These are phyloP conservation scores for Ophion ventricosus DNA, from an alignment of 2,888 invertebrate genomes.

Conservation along the genomic window DNA sequence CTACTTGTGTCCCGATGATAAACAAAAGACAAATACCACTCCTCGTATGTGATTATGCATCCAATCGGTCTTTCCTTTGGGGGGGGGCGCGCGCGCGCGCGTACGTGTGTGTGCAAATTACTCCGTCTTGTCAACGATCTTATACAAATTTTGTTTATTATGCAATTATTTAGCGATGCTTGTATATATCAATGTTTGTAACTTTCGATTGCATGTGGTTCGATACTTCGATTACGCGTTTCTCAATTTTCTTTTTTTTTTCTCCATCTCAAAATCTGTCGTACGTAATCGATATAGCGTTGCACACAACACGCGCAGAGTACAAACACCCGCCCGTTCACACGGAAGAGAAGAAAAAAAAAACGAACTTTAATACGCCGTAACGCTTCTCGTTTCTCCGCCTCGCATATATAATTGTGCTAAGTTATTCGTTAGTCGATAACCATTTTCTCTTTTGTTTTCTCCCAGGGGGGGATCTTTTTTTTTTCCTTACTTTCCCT, in stretches of 20 bases:
- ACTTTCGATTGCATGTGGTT: slow-evolving; percentile 37
- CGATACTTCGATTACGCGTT: slow-evolving; percentile 37
- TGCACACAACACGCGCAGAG: slow-evolving; percentile 47
- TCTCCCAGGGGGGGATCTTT: neutral
- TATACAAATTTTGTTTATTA: slow-evolving; percentile 58
- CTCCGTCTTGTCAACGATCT: slow-evolving; percentile 25
- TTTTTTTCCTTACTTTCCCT: slow-evolving; percentile 35
- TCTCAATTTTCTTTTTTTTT: neutral
- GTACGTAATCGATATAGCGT: slow-evolving; percentile 21
- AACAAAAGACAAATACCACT: slow-evolving; percentile 44
- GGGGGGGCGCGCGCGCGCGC: neutral
- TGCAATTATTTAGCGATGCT: slow-evolving; percentile 54
- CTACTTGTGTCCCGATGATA: slow-evolving; percentile 55
- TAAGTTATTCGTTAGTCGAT: slow-evolving; percentile 76
- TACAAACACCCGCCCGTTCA: slow-evolving; percentile 31
- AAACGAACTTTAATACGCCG: slow-evolving; percentile 38
- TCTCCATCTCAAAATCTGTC: neutral
- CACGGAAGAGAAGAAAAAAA: neutral
- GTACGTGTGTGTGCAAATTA: neutral
- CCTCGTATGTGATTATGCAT: slow-evolving; percentile 33
- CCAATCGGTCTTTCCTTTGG: slow-evolving; percentile 49
- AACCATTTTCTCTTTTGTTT: slow-evolving; percentile 49
- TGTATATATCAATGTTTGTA: slow-evolving; percentile 21
- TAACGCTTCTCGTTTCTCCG: neutral
- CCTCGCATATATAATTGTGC: slow-evolving; percentile 79